A percentile compares a stretch with the other conserved stretches of the same genome.
Evolutionary conservation across 2,888 invertebrate species (phyloP).

Genomic region (Euclidia mi): DNA sequence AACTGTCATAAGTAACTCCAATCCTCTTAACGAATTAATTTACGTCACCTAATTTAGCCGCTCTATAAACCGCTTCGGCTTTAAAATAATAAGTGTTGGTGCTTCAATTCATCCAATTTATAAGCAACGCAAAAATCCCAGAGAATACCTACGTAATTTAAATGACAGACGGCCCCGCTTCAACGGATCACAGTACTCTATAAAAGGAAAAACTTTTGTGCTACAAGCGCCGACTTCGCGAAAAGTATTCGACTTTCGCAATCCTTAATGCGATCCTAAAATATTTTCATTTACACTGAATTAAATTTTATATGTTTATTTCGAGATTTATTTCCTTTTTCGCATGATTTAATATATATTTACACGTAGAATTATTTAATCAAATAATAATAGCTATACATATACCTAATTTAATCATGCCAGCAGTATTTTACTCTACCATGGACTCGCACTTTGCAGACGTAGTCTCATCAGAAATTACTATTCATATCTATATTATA

Average conservation of each 20-base stretch:
- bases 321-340: constrained; percentile 13
- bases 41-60: constrained; percentile 15
- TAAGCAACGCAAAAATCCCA: constrained; percentile 45
- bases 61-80: constrained; percentile 19
- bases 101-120: constrained; percentile 46
- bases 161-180: constrained; percentile 44
- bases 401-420: too few species aligned
- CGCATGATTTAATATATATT: too few species aligned
- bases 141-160: constrained; percentile 45
- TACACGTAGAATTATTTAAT: too few species aligned
- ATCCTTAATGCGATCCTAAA: constrained; percentile 41
- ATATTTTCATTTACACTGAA: constrained; percentile 49
- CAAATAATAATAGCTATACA: too few species aligned
- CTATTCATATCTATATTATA: too few species aligned
- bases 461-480: too few species aligned
- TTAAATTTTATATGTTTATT: constrained; percentile 21
- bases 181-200: constrained; percentile 47
- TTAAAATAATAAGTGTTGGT: constrained; percentile 37
- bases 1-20: too few species aligned
- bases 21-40: too few species aligned
- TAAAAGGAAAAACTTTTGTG: constrained; percentile 49
- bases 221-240: constrained; percentile 19
- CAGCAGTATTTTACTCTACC: too few species aligned
- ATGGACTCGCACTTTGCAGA: too few species aligned
- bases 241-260: constrained; percentile 37